Percentiles rank a stretch among this genome's conserved stretches.
These are phyloP conservation scores for Dromius quadrimaculatus DNA, from an alignment of 2,888 invertebrate species.

Conservation along the genomic window DNA sequence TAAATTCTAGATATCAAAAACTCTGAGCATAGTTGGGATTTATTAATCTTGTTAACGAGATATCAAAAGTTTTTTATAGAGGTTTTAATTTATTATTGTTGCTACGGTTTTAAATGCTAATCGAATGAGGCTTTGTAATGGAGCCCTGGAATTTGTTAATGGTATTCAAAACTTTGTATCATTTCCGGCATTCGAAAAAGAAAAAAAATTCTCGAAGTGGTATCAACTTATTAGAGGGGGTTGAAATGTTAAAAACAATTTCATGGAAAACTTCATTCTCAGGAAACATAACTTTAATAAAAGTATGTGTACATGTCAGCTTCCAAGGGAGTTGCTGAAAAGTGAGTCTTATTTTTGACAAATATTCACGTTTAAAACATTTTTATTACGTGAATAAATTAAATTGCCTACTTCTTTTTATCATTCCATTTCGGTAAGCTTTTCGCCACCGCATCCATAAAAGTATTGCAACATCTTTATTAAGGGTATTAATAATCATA, in stretches of 20 bases:
- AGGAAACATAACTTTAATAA: too few relatives aligned
- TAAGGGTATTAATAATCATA: conserved; percentile 40
- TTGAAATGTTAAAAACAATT: too few relatives aligned
- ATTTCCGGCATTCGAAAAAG: conserved; percentile 7
- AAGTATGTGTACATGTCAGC: too few relatives aligned
- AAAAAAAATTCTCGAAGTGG: too few relatives aligned
- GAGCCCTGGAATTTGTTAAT: conserved; percentile 25
- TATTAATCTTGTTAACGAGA: conserved; percentile 36
- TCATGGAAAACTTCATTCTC: too few relatives aligned
- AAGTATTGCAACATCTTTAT: conserved; percentile 30
- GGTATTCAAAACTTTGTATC: conserved; percentile 2
- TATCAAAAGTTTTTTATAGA: conserved; percentile 9
- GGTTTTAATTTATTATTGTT: conserved; percentile 24
- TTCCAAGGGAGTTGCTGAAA: too few relatives aligned
- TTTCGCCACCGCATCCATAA: too few relatives aligned
- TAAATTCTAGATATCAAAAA: conserved; percentile 17
- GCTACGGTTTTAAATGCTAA: conserved; percentile 23
- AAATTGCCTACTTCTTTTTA: conserved; percentile 1
- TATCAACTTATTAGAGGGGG: too few relatives aligned
- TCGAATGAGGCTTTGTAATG: conserved; percentile 13
- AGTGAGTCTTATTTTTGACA: conserved; percentile 27
- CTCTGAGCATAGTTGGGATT: conserved; percentile 23
- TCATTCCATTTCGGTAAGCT: too few relatives aligned
- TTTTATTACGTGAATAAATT: conserved; percentile 12
- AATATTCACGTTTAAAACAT: conserved; percentile 14